phyloP scores from a whole-genome alignment of 2,888 invertebrate species.

The Diplazon laetatorius region DNA sequence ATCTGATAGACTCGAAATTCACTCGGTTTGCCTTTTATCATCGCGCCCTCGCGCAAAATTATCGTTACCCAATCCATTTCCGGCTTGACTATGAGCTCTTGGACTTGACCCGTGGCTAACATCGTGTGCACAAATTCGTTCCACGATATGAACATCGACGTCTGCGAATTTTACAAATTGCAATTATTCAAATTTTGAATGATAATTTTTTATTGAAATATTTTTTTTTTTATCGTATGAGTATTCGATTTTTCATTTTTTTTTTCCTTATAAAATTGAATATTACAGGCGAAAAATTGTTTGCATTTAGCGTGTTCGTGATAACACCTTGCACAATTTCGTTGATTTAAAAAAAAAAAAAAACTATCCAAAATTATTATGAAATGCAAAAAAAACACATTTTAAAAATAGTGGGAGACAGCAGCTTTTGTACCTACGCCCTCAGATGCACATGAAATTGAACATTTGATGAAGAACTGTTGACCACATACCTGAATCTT shows the following conservation, averaged over 20 bases:
- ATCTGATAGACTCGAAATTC: constrained; percentile 90
- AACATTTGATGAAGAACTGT: too few relatives aligned
- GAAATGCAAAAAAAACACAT: too few relatives aligned
- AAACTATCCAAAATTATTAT: too few relatives aligned
- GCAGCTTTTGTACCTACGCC: too few relatives aligned
- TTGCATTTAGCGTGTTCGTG: too few relatives aligned
- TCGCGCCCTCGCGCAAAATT: constrained; percentile 91
- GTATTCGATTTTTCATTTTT: background rate
- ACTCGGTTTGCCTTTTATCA: constrained; percentile 91
- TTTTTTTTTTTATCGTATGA: background rate
- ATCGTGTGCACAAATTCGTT: constrained; percentile 98
- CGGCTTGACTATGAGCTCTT: constrained; percentile 92
- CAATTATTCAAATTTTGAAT: background rate
- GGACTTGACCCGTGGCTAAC: constrained; percentile 96
- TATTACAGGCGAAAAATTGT: too few relatives aligned
- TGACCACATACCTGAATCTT: constrained; percentile 58
- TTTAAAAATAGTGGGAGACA: too few relatives aligned
- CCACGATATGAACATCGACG: constrained; percentile 89
- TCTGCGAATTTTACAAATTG: constrained; percentile 36
- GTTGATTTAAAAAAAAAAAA: too few relatives aligned
- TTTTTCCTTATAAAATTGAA: too few relatives aligned
- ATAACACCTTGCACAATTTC: too few relatives aligned
- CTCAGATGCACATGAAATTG: too few relatives aligned
- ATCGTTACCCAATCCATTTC: constrained; percentile 94
- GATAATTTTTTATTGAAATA: background rate